Conservation (phyloP, 2,888 invertebrate species). For the Cerastoderma edule region DNA sequence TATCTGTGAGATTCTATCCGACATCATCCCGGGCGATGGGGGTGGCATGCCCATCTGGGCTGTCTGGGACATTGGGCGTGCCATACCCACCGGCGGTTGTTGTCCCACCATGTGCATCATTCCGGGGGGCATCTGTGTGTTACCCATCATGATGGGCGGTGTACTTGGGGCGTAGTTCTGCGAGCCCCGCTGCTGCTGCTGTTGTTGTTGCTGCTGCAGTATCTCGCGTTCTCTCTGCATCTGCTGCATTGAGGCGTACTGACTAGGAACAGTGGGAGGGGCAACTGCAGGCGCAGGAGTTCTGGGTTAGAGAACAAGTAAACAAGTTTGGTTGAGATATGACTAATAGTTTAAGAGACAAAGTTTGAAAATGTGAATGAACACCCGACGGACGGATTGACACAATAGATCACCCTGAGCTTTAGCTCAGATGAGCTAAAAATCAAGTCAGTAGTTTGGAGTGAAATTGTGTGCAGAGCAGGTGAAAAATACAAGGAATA, state of each 20-base stretch:
- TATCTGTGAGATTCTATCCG: slow-evolving; percentile 39
- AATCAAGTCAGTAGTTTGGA: too few species aligned
- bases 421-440: too few species aligned
- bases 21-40: slow-evolving; percentile 46
- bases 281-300: slow-evolving; percentile 96
- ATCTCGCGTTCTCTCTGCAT: slow-evolving; percentile 25
- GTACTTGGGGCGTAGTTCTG: slow-evolving; percentile 44
- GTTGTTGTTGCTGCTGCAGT: slow-evolving; percentile 21
- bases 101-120: slow-evolving; percentile 41
- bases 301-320: slow-evolving; percentile 81
- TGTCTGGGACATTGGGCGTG: slow-evolving; percentile 68
- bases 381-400: too few species aligned
- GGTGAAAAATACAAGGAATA: too few species aligned
- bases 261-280: slow-evolving; percentile 91
- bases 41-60: slow-evolving; percentile 39
- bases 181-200: slow-evolving; percentile 26
- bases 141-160: slow-evolving; percentile 53
- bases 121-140: slow-evolving; percentile 31
- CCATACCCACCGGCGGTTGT: slow-evolving; percentile 75
- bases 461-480: too few species aligned
- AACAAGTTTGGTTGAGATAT: background rate
- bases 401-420: too few species aligned
- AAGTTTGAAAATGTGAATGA: background rate
- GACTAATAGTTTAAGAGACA: background rate
- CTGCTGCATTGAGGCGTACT: slow-evolving; percentile 90